These are phyloP conservation scores for Neolamprologus sp. DNA, from an alignment of 2,113 vertebrate genomes.

Conservation along the genomic window DNA sequence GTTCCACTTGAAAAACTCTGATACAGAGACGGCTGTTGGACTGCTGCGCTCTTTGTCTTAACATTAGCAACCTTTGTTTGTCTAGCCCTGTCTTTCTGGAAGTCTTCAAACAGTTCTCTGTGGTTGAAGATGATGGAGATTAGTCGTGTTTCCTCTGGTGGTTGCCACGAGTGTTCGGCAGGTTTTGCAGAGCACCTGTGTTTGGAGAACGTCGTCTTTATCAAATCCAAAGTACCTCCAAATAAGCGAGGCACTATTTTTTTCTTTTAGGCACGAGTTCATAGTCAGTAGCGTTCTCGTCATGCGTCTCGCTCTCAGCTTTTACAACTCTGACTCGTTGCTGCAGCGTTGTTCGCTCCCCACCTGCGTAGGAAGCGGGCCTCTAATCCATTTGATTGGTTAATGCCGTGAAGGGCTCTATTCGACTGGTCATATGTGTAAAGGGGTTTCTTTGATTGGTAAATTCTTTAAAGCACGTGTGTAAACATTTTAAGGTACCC, in stretches of 20 bases:
- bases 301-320: accelerated
- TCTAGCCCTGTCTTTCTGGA: no score
- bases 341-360: background rate
- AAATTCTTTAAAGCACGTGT: background rate
- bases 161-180: accelerated
- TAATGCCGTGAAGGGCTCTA: accelerated
- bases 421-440: accelerated
- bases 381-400: background rate
- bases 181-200: accelerated
- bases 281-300: accelerated
- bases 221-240: background rate
- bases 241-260: accelerated
- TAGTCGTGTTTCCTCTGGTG: background rate
- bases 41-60: no score
- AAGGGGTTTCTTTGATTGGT: background rate
- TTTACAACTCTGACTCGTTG: background rate
- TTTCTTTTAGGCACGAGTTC: accelerated
- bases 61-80: no score
- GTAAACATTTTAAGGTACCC: background rate
- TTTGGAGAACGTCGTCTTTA: background rate
- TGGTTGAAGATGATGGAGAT: no score
- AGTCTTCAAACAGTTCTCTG: no score
- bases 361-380: accelerated
- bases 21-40: no score
- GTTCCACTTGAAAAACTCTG: no score